Base-by-base conservation (phyloP, 1,140 invertebrate species). In the Ceratoteleas bidentatus region DNA sequence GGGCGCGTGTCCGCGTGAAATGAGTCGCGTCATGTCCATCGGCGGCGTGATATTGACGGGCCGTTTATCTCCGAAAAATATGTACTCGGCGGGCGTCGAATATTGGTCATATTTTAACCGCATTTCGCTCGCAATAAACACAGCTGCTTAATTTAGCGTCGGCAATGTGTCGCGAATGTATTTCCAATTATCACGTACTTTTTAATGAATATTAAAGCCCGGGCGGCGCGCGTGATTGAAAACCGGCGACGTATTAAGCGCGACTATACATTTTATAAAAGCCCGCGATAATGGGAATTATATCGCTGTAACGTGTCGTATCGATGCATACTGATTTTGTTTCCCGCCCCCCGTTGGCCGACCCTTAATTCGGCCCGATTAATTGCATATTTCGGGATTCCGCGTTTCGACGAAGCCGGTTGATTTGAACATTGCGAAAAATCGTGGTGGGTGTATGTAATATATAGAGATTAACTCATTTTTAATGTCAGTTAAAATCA, bases 171-270 rank as follows among this genome's bases (percentile, higher is more conserved):
- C 34, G 56, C 58, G 68, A 61, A 47, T 45, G 49, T 47, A 24
- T 54, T 61, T 72, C 50, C 68, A 72, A 72, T 62, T 61, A 62
- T 62, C 49, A 16, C 47, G 49, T 54, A 45, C 24, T 61, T 61
- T 72, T 72, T 72, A 62, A 72, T 62, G 57, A 62, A 72, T 72
- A 72, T 62, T 62, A 61, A 72, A 47, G 36, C 57, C 53, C 61
- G 61, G 45, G 36, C 47, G 15, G 34, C 5, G 54, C 45, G 36
- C 57, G 13, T 13, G 61, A 65, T 65, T 65, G 61, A 65, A 65
- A 65, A 54, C 16, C 49, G 36, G 24, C 33, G 45, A 32, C 43
- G 15, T 52, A 60, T 60, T 60, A 60, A 60, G 45, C 36, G 16
- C 34, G 53, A 14, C 6, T n/a, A 9, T 56, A 54, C 15, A 33